Base-by-base conservation (phyloP, 2,888 invertebrate genomes). In the Rhamnusium bicolor region DNA sequence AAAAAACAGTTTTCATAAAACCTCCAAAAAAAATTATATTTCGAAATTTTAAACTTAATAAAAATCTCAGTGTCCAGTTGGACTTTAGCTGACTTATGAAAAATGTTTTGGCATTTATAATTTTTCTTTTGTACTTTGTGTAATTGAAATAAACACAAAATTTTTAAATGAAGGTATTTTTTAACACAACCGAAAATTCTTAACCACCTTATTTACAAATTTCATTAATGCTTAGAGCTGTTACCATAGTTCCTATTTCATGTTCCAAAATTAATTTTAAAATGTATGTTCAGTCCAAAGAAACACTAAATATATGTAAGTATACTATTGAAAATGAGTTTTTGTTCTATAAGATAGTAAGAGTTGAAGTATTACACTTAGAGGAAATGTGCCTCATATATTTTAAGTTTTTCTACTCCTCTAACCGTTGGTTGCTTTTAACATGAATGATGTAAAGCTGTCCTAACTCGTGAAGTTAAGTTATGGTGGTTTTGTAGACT, bases 371-470 rank as follows among this genome's bases (percentile, higher is more conserved):
- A 66, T 72, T 72, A 67, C 69, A 56, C 72, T 49, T 51, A 51
- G 68, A 29, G 69, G 69, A 72, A 74, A 69, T 62, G 69, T 40
- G 47, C 14, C 69, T 53, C 63, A 72, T 74, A 76, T 74, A 74
- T 76, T 69, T 61, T 54, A 71, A 63, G 73, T 70, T 74, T 69
- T 69, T 76, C 67, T 67, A 51, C 61, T 54, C 49, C 58, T 58
- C 63, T 63, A 69, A 60, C 29, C 73, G 71, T 67, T 73, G 73
- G 70, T 75, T 63, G 71, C 70, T 69, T 65, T 61, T 72, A 63
- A 32, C 76, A 74, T 74, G 72, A 76, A 76, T 75, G 75, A 77
- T 77, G 77, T 72, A 77, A 68, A 70, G 67, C 73, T 69, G 71
- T 73, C 74, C 70, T 74, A 74, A 77, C 75, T 74, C 68, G 60